Evolutionary conservation across 2,888 invertebrate genomes (phyloP).

Genomic region (Rhamphomyia laevipes): DNA sequence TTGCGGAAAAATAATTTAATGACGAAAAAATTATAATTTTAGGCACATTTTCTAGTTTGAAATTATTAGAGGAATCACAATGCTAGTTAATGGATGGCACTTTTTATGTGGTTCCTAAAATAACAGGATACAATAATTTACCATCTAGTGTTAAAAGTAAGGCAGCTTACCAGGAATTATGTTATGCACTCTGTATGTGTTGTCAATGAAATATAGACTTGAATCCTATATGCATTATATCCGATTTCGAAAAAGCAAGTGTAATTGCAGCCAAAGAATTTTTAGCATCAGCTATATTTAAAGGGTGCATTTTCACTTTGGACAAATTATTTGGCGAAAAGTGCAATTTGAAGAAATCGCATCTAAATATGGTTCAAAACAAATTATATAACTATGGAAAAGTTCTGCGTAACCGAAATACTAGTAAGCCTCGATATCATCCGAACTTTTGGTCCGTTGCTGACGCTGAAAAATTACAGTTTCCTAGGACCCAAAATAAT

Average conservation of each 20-base stretch:
- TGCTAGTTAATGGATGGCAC: slow-evolving; percentile 8
- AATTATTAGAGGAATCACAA: slow-evolving; percentile 5
- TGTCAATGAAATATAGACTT: slow-evolving; percentile 1
- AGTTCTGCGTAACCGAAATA: neutral
- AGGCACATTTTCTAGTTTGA: slow-evolving; percentile 6
- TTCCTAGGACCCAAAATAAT: neutral
- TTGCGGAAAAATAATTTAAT: slow-evolving; percentile 5
- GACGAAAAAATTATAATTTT: slow-evolving; percentile 7
- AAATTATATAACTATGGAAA: neutral
- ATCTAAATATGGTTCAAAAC: neutral
- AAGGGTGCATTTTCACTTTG: slow-evolving; percentile 5
- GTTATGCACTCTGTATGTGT: slow-evolving; percentile 2
- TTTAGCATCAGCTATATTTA: slow-evolving; percentile 4
- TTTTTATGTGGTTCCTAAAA: slow-evolving; percentile 6
- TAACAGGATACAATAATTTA: slow-evolving; percentile 6
- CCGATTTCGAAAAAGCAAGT: neutral
- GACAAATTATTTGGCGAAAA: neutral
- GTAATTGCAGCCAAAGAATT: neutral
- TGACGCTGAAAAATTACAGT: neutral
- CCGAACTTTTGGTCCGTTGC: neutral
- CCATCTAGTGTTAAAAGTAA: slow-evolving; percentile 2
- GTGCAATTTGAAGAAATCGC: neutral
- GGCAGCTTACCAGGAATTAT: slow-evolving; percentile 2
- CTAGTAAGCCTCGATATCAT: neutral
- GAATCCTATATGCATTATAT: slow-evolving; percentile 1